These are phyloP conservation scores for Amphilophus citrinellus DNA, from an alignment of 2,113 vertebrate genomes.

Conservation along the genomic window DNA sequence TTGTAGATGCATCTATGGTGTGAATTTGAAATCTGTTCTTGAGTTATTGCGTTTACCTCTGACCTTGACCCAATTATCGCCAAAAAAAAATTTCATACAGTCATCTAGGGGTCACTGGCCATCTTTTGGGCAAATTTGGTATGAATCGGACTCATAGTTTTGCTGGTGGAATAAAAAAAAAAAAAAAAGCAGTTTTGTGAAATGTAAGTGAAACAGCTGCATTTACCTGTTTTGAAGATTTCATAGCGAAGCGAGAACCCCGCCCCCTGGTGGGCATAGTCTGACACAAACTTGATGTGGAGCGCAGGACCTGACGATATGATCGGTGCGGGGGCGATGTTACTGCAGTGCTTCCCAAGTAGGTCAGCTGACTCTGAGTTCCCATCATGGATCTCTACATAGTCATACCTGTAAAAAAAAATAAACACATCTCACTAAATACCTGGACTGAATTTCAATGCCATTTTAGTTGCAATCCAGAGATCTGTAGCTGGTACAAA, in stretches of 20 bases:
- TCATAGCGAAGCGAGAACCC: conserved; percentile 98
- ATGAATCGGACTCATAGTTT: too few relatives aligned
- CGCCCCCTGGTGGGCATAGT: conserved; percentile 97
- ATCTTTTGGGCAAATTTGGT: too few relatives aligned
- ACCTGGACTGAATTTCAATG: not conserved
- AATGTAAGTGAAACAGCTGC: not conserved
- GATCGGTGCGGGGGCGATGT: conserved; percentile 96
- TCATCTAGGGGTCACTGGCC: too few relatives aligned
- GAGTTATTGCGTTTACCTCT: too few relatives aligned
- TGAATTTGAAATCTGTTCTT: too few relatives aligned
- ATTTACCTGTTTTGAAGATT: conserved; percentile 96
- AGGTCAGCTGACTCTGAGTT: conserved; percentile 90
- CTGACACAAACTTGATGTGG: conserved; percentile 95
- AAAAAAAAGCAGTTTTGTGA: not conserved
- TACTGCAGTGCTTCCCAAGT: conserved; percentile 96
- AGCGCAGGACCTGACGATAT: conserved; percentile 93
- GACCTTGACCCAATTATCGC: too few relatives aligned
- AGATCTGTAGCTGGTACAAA: not conserved
- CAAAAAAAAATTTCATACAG: too few relatives aligned
- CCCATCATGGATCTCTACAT: conserved; percentile 96
- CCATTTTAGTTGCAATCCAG: not conserved
- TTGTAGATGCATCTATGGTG: too few relatives aligned
- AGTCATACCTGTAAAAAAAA: conserved; percentile 89
- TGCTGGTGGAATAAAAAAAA: too few relatives aligned
- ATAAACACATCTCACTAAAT: conserved; percentile 11